phyloP scores from a whole-genome alignment of 2,113 vertebrate genomes.

The Otocyon megalotis region DNA sequence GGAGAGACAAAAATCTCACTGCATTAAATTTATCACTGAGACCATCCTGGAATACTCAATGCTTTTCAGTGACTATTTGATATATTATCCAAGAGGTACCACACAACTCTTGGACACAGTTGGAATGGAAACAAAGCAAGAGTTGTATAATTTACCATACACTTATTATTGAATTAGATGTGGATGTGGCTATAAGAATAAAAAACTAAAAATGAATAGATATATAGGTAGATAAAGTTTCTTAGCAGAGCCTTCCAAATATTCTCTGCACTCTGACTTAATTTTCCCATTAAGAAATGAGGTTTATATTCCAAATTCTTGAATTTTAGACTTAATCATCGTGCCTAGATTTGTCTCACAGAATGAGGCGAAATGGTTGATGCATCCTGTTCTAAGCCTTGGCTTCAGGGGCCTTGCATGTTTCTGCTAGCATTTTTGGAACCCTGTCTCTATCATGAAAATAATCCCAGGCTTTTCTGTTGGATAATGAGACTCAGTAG shows the following conservation, averaged over 20 bases:
- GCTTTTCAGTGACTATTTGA: background rate
- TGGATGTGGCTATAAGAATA: background rate
- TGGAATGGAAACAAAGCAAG: constrained; percentile 15
- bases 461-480: constrained; percentile 15
- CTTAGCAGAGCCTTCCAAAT: background rate
- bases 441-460: background rate
- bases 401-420: background rate
- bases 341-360: background rate
- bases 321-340: background rate
- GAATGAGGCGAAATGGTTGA: background rate
- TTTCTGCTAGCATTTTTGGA: background rate
- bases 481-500: constrained; percentile 11
- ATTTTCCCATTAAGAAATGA: background rate
- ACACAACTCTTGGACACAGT: background rate
- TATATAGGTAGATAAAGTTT: background rate
- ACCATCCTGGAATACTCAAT: background rate
- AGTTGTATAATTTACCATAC: background rate
- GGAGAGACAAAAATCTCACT: background rate
- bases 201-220: background rate
- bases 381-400: background rate
- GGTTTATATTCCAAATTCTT: background rate
- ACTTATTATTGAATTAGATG: background rate
- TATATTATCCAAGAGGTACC: background rate
- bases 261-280: background rate
- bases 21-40: background rate